Conservation (phyloP, 1,140 invertebrate genomes). For the Leguminivora glycinivorella region DNA sequence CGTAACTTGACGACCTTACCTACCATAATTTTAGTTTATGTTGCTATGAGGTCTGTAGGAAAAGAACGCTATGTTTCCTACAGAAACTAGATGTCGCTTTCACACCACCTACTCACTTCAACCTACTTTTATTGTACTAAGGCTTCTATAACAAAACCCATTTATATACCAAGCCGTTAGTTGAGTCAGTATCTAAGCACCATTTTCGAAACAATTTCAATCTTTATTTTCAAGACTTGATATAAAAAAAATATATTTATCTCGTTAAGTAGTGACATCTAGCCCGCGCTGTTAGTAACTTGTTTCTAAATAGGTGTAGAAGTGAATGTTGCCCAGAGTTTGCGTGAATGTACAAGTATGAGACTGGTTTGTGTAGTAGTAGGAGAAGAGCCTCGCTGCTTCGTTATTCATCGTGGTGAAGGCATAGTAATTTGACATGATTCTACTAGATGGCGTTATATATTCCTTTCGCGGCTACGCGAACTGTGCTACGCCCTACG, state of each 20-base stretch:
- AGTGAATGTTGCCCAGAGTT: neutral
- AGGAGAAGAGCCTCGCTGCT: no score
- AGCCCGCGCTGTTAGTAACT: neutral
- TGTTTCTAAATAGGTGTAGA: neutral
- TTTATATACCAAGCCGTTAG: no score
- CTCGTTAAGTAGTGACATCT: neutral
- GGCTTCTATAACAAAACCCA: no score
- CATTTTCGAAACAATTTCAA: neutral
- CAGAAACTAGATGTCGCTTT: no score
- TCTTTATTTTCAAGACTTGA: neutral
- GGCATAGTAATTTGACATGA: neutral
- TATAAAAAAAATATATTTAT: no score
- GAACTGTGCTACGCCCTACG: conserved; percentile 3
- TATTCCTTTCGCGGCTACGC: neutral
- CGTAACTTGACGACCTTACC: neutral
- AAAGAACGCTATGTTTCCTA: no score
- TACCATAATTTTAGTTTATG: neutral
- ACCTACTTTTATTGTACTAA: no score
- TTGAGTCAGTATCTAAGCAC: neutral
- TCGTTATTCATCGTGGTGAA: neutral
- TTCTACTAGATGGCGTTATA: neutral
- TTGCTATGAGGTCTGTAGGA: neutral
- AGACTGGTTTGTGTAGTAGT: neutral
- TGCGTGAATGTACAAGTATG: neutral
- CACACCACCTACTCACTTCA: no score